A percentile compares a stretch with the other conserved stretches of the same genome.
Evolutionary conservation across 2,888 invertebrate species (phyloP).

Genomic region (Tachina grossa): DNA sequence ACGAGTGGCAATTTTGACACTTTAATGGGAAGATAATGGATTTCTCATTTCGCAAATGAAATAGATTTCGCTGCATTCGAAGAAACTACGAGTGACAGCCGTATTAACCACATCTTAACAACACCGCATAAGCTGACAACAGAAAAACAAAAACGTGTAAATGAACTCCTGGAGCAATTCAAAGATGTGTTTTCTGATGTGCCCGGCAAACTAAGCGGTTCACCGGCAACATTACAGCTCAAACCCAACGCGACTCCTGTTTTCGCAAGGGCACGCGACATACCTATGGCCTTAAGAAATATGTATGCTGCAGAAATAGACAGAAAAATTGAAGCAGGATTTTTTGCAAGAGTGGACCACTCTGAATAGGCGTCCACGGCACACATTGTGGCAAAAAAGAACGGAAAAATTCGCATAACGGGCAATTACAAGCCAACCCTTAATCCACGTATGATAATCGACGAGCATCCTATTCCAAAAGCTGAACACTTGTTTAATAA

Average conservation of each 20-base stretch:
- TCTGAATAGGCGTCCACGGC: not conserved
- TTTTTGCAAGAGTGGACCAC: not conserved
- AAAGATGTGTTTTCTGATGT: not conserved
- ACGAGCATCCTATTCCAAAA: constrained; percentile 8
- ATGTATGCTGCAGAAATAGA: not conserved
- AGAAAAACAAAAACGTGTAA: not conserved
- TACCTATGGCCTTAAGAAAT: not conserved
- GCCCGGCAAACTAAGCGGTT: not conserved
- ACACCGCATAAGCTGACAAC: not conserved
- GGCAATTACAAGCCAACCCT: constrained; percentile 3
- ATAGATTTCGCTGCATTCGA: not conserved
- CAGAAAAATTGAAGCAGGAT: not conserved
- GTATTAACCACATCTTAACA: not conserved
- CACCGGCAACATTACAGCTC: not conserved
- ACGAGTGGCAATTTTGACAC: not conserved
- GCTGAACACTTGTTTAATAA: not conserved
- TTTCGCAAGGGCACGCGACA: not conserved
- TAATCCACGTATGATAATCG: no score
- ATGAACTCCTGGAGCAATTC: not conserved
- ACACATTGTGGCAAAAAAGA: constrained; percentile 1
- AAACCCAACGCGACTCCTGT: not conserved
- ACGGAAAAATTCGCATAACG: constrained; percentile 10
- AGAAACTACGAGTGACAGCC: not conserved
- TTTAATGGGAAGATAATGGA: not conserved
- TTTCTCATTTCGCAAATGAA: not conserved